These are phyloP conservation scores for Spatulosminthurus flaviceps DNA, from an alignment of 2,888 invertebrate species.

Conservation along the genomic window DNA sequence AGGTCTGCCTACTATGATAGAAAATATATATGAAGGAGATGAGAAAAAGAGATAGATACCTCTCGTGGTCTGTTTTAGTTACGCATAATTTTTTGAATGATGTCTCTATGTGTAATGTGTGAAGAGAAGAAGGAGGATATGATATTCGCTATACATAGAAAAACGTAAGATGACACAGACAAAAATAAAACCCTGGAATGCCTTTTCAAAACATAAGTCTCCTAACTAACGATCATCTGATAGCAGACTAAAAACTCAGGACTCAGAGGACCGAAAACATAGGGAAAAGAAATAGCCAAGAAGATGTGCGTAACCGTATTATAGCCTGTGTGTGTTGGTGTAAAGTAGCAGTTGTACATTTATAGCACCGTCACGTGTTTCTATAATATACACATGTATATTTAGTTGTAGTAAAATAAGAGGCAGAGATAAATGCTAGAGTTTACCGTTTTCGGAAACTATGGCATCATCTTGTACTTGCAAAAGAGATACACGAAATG, in stretches of 20 bases:
- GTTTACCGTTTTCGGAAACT: too few species aligned
- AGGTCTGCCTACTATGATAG: conserved; percentile 3
- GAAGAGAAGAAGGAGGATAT: conserved; percentile 2
- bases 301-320: too few species aligned
- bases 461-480: not conserved
- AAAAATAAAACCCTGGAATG: conserved; percentile 35
- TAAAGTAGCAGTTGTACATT: too few species aligned
- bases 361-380: too few species aligned
- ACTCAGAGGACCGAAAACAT: not conserved
- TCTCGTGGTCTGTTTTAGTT: conserved; percentile 35
- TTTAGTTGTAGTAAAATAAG: too few species aligned
- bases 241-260: not conserved
- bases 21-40: not conserved
- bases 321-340: too few species aligned
- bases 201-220: conserved; percentile 31
- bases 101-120: conserved; percentile 20
- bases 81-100: conserved; percentile 35
- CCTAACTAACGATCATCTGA: conserved; percentile 13
- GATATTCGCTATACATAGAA: conserved; percentile 31
- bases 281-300: too few species aligned
- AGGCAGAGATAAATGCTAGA: too few species aligned
- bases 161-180: conserved; percentile 33
- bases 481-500: not conserved
- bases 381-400: too few species aligned
- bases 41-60: conserved; percentile 24